Conservation (phyloP, 1,140 invertebrate species). For the Drosophila santomea region DNA sequence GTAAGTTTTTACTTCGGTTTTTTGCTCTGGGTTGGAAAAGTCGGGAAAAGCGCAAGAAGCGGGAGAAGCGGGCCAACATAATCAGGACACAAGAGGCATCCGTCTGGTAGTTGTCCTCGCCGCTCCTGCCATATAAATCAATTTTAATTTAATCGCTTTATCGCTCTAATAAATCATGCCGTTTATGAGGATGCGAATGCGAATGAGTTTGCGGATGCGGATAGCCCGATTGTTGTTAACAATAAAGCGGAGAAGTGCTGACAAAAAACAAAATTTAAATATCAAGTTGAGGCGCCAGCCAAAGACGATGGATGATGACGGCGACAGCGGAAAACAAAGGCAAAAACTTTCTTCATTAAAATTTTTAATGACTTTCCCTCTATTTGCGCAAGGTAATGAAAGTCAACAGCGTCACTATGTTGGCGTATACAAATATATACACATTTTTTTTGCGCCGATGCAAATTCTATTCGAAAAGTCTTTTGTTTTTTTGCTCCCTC, state of each 20-base stretch:
- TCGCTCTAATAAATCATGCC: constrained; percentile 77
- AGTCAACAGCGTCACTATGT: constrained; percentile 77
- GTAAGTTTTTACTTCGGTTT: constrained; percentile 59
- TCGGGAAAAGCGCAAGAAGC: not conserved
- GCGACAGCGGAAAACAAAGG: constrained; percentile 66
- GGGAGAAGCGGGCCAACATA: constrained; percentile 15
- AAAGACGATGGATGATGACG: constrained; percentile 31
- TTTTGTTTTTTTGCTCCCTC: constrained; percentile 9
- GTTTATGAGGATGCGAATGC: constrained; percentile 22
- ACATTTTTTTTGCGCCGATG: constrained; percentile 28
- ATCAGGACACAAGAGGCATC: constrained; percentile 34
- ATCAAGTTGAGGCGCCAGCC: constrained; percentile 63
- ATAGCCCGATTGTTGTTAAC: constrained; percentile 66
- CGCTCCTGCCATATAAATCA: constrained; percentile 67
- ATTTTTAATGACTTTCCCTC: constrained; percentile 79
- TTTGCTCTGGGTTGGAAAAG: too few species aligned
- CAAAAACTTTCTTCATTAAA: constrained; percentile 82
- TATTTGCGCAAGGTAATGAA: constrained; percentile 80
- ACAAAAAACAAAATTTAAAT: constrained; percentile 81
- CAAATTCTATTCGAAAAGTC: constrained; percentile 54
- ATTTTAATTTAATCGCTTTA: constrained; percentile 83
- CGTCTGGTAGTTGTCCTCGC: constrained; percentile 40
- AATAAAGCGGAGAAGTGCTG: constrained; percentile 63
- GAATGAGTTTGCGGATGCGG: constrained; percentile 16
- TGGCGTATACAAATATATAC: constrained; percentile 45